phyloP scores from a whole-genome alignment of 2,888 invertebrate species.

The Agrochola lychnidis region DNA sequence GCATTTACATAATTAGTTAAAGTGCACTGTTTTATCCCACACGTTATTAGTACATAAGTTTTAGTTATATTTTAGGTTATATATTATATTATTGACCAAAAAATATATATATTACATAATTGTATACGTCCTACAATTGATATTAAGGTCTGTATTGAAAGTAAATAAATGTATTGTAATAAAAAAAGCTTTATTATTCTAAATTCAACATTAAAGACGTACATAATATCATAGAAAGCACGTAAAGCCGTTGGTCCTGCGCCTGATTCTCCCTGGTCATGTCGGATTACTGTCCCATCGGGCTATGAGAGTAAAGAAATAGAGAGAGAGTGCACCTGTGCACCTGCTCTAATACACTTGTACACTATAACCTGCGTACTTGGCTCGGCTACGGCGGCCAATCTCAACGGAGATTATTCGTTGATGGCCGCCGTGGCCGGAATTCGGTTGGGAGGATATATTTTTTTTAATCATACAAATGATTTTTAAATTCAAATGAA shows the following conservation, averaged over 20 bases:
- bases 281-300: no score
- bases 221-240: no score
- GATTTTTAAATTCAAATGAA: neutral
- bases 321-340: no score
- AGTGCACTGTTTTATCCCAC: constrained; percentile 83
- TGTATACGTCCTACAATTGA: constrained; percentile 73
- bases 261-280: no score
- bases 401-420: no score
- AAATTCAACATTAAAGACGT: neutral
- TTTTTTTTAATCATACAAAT: neutral
- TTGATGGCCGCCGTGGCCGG: no score
- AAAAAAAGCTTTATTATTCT: constrained; percentile 34
- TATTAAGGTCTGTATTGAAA: constrained; percentile 73
- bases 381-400: no score
- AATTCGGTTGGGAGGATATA: no score
- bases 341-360: no score
- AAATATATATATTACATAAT: constrained; percentile 70
- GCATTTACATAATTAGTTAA: constrained; percentile 78
- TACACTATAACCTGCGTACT: no score
- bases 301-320: no score
- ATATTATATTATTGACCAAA: constrained; percentile 76
- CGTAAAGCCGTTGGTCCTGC: no score
- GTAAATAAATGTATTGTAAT: constrained; percentile 76
- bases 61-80: constrained; percentile 66
- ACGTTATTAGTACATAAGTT: constrained; percentile 72